A percentile compares a stretch with the other conserved stretches of the same genome.
Evolutionary conservation across 2,113 vertebrate species (phyloP).

Genomic region (Pachypanchax playfairii): DNA sequence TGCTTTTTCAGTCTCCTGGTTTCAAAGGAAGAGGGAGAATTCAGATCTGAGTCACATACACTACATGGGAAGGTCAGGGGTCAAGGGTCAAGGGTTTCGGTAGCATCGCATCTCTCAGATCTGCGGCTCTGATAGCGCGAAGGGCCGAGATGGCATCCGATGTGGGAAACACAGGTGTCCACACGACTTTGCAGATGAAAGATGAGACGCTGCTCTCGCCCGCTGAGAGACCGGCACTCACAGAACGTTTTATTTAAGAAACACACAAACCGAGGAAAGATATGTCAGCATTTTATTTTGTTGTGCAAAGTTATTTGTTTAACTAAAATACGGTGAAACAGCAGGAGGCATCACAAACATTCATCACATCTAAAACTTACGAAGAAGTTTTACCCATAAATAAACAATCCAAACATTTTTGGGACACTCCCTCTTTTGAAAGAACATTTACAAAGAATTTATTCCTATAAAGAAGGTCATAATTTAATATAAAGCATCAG

Average conservation of each 20-base stretch:
- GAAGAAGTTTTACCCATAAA: too few species aligned
- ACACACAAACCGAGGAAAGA: too few species aligned
- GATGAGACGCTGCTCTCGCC: neutral
- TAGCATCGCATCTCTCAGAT: conserved; percentile 63
- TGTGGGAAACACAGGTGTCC: conserved; percentile 34
- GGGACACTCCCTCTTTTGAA: too few species aligned
- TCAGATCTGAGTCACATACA: conserved; percentile 61
- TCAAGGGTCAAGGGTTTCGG: conserved; percentile 66
- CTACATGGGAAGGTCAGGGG: conserved; percentile 63
- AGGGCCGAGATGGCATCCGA: conserved; percentile 35
- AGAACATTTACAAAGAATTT: too few species aligned
- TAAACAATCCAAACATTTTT: too few species aligned
- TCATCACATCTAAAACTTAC: too few species aligned
- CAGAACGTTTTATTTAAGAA: neutral
- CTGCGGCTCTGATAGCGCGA: conserved; percentile 36
- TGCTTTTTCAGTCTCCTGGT: conserved; percentile 63
- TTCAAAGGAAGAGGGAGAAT: conserved; percentile 67
- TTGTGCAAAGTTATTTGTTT: neutral
- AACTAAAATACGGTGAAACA: neutral
- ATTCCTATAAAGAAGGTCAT: too few species aligned
- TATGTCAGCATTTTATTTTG: neutral
- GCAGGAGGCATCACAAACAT: neutral
- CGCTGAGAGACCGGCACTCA: neutral
- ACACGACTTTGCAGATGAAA: neutral
- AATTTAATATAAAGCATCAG: too few species aligned